Evolutionary conservation across 2,888 invertebrate genomes (phyloP).

Genomic region (Cybosia mesomella): DNA sequence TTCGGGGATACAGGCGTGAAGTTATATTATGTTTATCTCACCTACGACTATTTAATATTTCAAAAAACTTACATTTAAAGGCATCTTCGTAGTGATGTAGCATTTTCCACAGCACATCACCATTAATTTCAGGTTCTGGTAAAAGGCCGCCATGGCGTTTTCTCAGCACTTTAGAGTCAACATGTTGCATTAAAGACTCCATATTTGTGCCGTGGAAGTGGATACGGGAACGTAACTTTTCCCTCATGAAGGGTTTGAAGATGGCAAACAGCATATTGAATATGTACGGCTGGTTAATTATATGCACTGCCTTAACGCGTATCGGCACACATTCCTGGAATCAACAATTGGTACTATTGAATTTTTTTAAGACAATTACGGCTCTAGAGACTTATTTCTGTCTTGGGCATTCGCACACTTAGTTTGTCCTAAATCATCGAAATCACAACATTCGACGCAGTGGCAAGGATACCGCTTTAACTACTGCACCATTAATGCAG

Average conservation of each 20-base stretch:
- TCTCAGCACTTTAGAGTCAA: conserved; percentile 88
- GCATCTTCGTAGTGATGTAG: conserved; percentile 89
- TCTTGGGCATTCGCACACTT: no score
- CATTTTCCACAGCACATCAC: conserved; percentile 89
- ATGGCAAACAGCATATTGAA: conserved; percentile 95
- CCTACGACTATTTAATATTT: no score
- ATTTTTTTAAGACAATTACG: not conserved
- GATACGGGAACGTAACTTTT: conserved; percentile 93
- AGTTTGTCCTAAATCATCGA: not conserved
- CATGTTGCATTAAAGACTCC: conserved; percentile 86
- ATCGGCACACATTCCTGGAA: conserved; percentile 93
- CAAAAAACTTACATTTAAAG: conserved; percentile 88
- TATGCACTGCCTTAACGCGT: conserved; percentile 94
- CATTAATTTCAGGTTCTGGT: conserved; percentile 88
- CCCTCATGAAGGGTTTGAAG: conserved; percentile 95
- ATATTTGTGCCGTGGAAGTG: conserved; percentile 91
- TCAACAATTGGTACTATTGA: conserved; percentile 18
- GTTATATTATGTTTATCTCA: no score
- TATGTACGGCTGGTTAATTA: conserved; percentile 95
- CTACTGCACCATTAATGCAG: no score
- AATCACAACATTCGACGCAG: not conserved
- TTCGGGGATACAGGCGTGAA: no score
- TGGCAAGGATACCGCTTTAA: not conserved
- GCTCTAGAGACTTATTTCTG: no score
- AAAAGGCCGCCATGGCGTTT: conserved; percentile 89